phyloP scores from a whole-genome alignment of 2,888 invertebrate genomes.

The Sinohyriopsis cumingii region DNA sequence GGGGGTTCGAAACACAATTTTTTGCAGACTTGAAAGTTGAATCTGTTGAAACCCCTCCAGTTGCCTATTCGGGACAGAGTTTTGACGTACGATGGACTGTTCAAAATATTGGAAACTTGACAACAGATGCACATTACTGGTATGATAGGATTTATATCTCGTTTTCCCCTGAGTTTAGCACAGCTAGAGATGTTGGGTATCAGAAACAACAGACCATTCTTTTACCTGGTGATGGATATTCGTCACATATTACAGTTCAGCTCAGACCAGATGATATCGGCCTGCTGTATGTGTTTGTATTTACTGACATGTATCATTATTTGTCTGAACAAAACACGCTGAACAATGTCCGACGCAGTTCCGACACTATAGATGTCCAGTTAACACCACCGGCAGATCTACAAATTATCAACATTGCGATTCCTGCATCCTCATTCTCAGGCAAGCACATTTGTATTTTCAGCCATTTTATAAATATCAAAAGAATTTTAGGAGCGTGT shows the following conservation, averaged over 20 bases:
- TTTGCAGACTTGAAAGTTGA: conserved; percentile 16
- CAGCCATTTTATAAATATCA: no score
- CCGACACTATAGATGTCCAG: conserved; percentile 10
- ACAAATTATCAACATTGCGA: conserved; percentile 2
- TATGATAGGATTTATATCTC: conserved; percentile 13
- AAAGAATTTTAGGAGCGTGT: no score
- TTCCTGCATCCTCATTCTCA: conserved; percentile 2
- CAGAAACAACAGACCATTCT: conserved; percentile 6
- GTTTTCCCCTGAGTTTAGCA: background rate
- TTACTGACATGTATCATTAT: background rate
- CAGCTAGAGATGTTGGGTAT: background rate
- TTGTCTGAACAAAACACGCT: conserved; percentile 8
- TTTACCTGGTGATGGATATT: conserved; percentile 14
- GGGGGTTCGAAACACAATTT: conserved; percentile 21
- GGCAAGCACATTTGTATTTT: no score
- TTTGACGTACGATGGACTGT: conserved; percentile 22
- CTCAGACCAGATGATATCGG: conserved; percentile 7
- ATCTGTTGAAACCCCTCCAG: conserved; percentile 6
- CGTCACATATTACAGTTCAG: conserved; percentile 6
- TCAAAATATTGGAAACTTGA: conserved; percentile 15
- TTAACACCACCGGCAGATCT: conserved; percentile 26
- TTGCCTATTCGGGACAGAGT: conserved; percentile 14
- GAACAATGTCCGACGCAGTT: conserved; percentile 9
- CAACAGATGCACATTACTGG: conserved; percentile 8
- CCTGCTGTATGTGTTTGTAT: conserved; percentile 12